These are phyloP conservation scores for Dreissena rostriformis DNA, from an alignment of 1,140 invertebrate genomes.

Conservation along the genomic window DNA sequence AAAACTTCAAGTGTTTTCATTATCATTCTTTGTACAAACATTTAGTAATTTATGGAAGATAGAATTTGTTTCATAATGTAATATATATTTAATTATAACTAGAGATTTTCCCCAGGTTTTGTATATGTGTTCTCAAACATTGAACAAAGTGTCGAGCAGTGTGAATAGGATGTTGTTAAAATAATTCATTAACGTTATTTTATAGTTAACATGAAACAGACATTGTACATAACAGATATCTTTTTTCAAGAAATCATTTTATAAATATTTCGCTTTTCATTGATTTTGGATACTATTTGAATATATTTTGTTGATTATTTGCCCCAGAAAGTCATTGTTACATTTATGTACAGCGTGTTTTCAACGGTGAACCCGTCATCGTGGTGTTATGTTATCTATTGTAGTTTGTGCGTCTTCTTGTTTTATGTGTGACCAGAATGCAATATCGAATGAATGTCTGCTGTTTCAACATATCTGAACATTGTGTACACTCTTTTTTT, in stretches of 20 bases:
- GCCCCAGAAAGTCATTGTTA: not conserved
- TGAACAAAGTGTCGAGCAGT: slow-evolving; percentile 48
- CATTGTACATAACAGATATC: slow-evolving; percentile 39
- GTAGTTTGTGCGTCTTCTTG: not conserved
- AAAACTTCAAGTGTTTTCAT: too few species aligned
- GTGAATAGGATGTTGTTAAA: not conserved
- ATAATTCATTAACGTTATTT: slow-evolving; percentile 13
- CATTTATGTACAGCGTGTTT: not conserved
- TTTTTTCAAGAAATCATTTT: slow-evolving; percentile 42
- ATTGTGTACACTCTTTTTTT: too few species aligned
- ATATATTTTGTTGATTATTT: slow-evolving; percentile 13
- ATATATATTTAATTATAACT: slow-evolving; percentile 4
- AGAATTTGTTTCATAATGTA: slow-evolving; percentile 33
- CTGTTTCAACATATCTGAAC: not conserved
- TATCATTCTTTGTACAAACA: not conserved
- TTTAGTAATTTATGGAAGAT: slow-evolving; percentile 45
- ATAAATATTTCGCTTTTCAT: slow-evolving; percentile 49
- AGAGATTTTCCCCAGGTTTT: slow-evolving; percentile 51
- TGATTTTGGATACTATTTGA: slow-evolving; percentile 34
- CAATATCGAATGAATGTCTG: not conserved
- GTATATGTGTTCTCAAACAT: slow-evolving; percentile 40
- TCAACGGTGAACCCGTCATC: too few species aligned
- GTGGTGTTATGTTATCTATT: not conserved
- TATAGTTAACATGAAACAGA: slow-evolving; percentile 4
- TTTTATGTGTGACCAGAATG: not conserved